These are phyloP conservation scores for Pseudorasbora parva DNA, from an alignment of 2,113 vertebrate species.

Conservation along the genomic window DNA sequence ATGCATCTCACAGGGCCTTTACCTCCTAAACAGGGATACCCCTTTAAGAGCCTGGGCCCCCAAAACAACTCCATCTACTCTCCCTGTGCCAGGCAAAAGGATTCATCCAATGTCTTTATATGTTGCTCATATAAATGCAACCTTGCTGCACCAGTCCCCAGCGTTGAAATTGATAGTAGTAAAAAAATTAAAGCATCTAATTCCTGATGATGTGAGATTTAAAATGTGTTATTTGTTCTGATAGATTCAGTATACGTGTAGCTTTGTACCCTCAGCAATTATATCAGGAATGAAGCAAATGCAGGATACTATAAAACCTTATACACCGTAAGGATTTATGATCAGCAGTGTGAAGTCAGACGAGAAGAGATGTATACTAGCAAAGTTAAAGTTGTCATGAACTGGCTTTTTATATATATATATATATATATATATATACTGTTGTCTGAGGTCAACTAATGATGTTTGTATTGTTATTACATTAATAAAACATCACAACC, in stretches of 20 bases:
- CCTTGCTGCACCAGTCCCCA: neutral
- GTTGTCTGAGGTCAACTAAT: too few relatives aligned
- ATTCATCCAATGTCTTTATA: constrained; percentile 33
- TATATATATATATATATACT: too few relatives aligned
- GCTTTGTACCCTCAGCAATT: neutral
- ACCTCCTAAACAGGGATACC: constrained; percentile 34
- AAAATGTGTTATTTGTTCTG: neutral
- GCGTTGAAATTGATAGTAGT: neutral
- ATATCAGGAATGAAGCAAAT: neutral
- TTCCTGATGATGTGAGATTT: neutral
- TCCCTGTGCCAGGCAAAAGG: constrained; percentile 32
- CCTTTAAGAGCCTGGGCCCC: constrained; percentile 21
- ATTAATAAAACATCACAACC: too few relatives aligned
- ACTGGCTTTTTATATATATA: too few relatives aligned
- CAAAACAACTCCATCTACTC: constrained; percentile 48
- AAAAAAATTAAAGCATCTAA: neutral
- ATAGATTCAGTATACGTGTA: neutral
- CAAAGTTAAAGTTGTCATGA: too few relatives aligned
- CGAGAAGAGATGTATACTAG: neutral
- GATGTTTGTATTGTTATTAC: too few relatives aligned
- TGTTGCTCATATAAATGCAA: constrained; percentile 23
- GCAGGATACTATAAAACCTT: neutral
- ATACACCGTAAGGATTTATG: neutral
- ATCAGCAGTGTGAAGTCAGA: neutral
- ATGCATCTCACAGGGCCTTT: constrained; percentile 31